These are phyloP conservation scores for Drosophila willistoni DNA, from an alignment of 1,140 invertebrate species.

Conservation along the genomic window DNA sequence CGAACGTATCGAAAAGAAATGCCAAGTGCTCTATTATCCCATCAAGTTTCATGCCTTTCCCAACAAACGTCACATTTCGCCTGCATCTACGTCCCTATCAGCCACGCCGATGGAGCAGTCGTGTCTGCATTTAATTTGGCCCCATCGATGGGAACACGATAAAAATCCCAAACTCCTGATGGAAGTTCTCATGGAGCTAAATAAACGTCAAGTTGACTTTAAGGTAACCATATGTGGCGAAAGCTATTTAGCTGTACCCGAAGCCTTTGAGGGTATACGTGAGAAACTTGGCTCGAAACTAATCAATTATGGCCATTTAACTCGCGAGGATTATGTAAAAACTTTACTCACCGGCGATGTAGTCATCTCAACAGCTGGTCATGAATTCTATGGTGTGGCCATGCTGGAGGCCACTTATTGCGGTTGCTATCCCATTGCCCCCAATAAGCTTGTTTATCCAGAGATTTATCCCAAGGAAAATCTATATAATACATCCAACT, in stretches of 20 bases:
- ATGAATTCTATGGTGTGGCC: slow-evolving; percentile 91
- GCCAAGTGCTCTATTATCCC: slow-evolving; percentile 88
- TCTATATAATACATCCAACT: slow-evolving; percentile 85
- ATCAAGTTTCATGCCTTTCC: slow-evolving; percentile 83
- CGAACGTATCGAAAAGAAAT: slow-evolving; percentile 86
- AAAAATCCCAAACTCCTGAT: slow-evolving; percentile 89
- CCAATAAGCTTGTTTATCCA: slow-evolving; percentile 89
- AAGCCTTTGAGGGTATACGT: slow-evolving; percentile 84
- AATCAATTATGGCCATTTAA: slow-evolving; percentile 86
- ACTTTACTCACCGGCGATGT: slow-evolving; percentile 86
- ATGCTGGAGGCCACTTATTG: slow-evolving; percentile 89
- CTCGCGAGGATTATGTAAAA: slow-evolving; percentile 86
- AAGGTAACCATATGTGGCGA: slow-evolving; percentile 85
- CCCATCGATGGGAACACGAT: slow-evolving; percentile 92
- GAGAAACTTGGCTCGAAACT: slow-evolving; percentile 85
- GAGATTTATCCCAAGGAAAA: slow-evolving; percentile 88
- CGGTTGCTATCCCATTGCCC: slow-evolving; percentile 88
- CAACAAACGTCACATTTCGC: slow-evolving; percentile 54
- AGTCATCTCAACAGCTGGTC: slow-evolving; percentile 89
- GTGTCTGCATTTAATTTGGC: slow-evolving; percentile 88
- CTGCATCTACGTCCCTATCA: slow-evolving; percentile 28
- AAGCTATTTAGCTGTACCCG: slow-evolving; percentile 83
- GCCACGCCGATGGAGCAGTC: slow-evolving; percentile 42
- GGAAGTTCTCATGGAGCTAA: slow-evolving; percentile 85
- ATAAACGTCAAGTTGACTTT: slow-evolving; percentile 85